Base-by-base conservation (phyloP, 2,888 invertebrate genomes). In the Sarcophaga variegata region DNA sequence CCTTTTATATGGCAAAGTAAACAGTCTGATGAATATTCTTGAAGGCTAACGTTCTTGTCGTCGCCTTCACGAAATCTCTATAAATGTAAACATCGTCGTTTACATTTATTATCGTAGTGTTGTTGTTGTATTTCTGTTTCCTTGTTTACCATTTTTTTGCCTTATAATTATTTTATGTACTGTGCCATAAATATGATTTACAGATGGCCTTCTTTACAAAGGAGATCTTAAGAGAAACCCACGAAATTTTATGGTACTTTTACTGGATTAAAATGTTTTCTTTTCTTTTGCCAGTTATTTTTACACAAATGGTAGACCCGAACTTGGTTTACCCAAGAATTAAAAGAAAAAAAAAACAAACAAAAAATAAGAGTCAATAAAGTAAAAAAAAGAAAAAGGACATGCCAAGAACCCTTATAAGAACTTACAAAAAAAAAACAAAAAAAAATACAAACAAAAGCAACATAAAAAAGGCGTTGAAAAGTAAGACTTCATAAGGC, bases 271-370 rank as follows among this genome's bases (percentile, higher is more conserved):
- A 62, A 62, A 62, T 62, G 22, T 20, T 22, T 59, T 59, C n/a
- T 59, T 59, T 59, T 59, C 14, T 59, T n/a, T 20, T 3, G n/a
- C 20, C 62, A 62, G 62, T 22, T 62, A 62, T 62, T 62, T 59
- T 62, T 62, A 20, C n/a, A 20, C 62, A n/a, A 62, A 22, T 22
- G 62, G 62, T 62, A 62, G 62, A 62, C 54, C 54, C 62, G 20
- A 62, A 22, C 22, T 62, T 62, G 62, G 62, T 54, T 54, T 54
- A 54, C 54, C 54, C 54, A 54, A 54, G 54, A 22, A 22, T n/a
- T 20, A 20, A 62, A 20, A 62, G 3, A 62, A 62, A 20, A 20
- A 20, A 14, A 0, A 62, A 62, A 8, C 17, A 20, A 62, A 20
- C 14, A 22, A 62, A 62, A 62, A 62, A n/a, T 6, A 11, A 11